These are phyloP conservation scores for Gambusia holbrooki DNA, from an alignment of 2,113 vertebrate genomes.

Conservation along the genomic window DNA sequence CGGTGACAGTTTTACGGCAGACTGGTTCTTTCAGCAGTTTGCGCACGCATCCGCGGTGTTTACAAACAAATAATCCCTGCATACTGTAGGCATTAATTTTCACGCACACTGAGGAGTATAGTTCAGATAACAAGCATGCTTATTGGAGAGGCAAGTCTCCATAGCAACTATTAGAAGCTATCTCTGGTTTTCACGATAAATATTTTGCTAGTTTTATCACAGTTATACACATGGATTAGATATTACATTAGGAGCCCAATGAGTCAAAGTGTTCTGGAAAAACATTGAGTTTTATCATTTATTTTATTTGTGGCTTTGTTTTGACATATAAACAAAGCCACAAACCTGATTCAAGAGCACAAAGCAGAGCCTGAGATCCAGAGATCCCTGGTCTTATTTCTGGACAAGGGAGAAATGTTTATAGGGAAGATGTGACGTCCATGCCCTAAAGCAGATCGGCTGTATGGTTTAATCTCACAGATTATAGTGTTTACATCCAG, in stretches of 20 bases:
- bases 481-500: background rate
- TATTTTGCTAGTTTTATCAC: background rate
- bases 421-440: background rate
- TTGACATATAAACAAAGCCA: background rate
- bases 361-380: background rate
- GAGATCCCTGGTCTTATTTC: background rate
- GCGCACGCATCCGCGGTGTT: too few relatives aligned
- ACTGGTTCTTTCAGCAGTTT: too few relatives aligned
- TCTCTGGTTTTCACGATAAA: background rate
- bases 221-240: background rate
- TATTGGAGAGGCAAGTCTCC: too few relatives aligned
- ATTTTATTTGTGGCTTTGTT: background rate
- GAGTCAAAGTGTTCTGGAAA: background rate
- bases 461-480: background rate
- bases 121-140: too few relatives aligned
- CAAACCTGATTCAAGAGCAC: background rate
- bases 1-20: too few relatives aligned
- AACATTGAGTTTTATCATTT: conserved; percentile 3
- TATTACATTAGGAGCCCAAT: background rate
- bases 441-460: background rate
- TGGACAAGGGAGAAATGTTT: background rate
- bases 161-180: background rate
- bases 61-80: too few relatives aligned
- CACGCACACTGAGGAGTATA: too few relatives aligned
- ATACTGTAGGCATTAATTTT: too few relatives aligned